Evolutionary conservation across 1,140 invertebrate genomes (phyloP), one percentile per base, ranked within the genome.

Genomic region (Lepidostoma basale): DNA sequence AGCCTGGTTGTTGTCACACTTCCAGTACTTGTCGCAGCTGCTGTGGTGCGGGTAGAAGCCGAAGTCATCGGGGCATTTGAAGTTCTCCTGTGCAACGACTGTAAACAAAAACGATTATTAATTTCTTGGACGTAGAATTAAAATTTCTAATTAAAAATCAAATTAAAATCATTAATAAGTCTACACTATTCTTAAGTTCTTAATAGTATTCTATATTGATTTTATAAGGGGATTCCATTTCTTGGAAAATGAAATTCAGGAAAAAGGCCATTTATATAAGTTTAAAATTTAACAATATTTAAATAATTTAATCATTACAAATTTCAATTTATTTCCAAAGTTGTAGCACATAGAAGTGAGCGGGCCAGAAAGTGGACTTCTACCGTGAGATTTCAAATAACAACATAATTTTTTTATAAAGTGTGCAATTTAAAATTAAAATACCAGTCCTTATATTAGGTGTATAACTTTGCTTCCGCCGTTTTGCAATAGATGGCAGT

Each of bases 1-100:
- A 63, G 94, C 91, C 1, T 86, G 88, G 70, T 91, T 92, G 75
- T 94, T 94, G 79, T 96, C 94, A 78, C 95, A 97, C 77, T 96
- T 95, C 92, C 92, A 97, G 81, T 97, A 97, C 83, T 97, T 97
- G 84, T 97, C 95, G 78, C 95, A 97, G 20, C 92, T 93, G 67
- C 85, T 81, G 75, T 90, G 90, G 81, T 94, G 95, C 67, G 93
- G 93, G 82, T 95, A 97, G 84, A 96, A 97, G 6, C 95, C 95
- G 76, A 94, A 96, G 79, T 96, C 94, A 77, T 97, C 93, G 4
- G 94, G 94, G 77, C 95, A 97, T 85, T 95, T 93, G 87, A 96
- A 97, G 74, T 84, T 87, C 72, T 94, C 92, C 78, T 95, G 89
- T 64, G 77, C 86, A 68, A 80, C 86, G 68, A 85, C 82, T 75